Evolutionary conservation across 2,888 invertebrate species (phyloP).

Genomic region (Agrotis exclamationis): DNA sequence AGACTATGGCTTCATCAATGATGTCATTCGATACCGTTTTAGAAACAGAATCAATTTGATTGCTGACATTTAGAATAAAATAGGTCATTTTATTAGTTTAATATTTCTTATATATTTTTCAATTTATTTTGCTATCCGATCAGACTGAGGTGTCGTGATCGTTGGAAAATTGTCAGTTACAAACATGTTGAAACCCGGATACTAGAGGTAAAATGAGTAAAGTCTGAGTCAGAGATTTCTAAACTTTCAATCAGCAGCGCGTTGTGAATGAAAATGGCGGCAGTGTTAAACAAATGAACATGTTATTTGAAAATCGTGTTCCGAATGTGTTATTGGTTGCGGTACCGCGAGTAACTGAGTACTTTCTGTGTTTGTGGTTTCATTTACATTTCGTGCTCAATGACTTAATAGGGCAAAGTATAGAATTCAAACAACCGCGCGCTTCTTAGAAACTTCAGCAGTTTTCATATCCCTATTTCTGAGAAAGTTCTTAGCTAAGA

Average conservation of each 20-base stretch:
- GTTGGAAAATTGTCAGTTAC: conserved; percentile 30
- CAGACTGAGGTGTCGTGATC: background rate
- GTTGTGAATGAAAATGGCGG: conserved; percentile 62
- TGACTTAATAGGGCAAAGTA: conserved; percentile 45
- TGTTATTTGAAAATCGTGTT: conserved; percentile 73
- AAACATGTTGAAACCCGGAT: conserved; percentile 51
- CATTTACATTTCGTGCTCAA: conserved; percentile 44
- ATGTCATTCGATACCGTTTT: conserved; percentile 65
- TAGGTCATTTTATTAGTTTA: conserved; percentile 49
- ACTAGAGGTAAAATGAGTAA: conserved; percentile 33
- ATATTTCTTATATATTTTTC: conserved; percentile 25
- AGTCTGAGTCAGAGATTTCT: conserved; percentile 61
- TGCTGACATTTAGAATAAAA: conserved; percentile 45
- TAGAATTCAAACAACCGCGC: conserved; percentile 17
- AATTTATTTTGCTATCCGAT: conserved; percentile 24
- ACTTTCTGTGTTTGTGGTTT: conserved; percentile 46
- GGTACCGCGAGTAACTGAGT: conserved; percentile 52
- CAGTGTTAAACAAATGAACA: conserved; percentile 63
- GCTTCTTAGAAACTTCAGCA: conserved; percentile 20
- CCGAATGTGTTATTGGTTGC: conserved; percentile 64
- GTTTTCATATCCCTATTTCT: conserved; percentile 23
- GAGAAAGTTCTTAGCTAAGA: conserved; percentile 29
- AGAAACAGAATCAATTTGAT: conserved; percentile 56
- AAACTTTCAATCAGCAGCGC: conserved; percentile 61
- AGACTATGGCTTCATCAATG: conserved; percentile 61